Percentiles rank a stretch among this genome's conserved stretches.
Evolutionary conservation across 1,140 invertebrate genomes (phyloP).

Genomic region (Drosophila aff.): DNA sequence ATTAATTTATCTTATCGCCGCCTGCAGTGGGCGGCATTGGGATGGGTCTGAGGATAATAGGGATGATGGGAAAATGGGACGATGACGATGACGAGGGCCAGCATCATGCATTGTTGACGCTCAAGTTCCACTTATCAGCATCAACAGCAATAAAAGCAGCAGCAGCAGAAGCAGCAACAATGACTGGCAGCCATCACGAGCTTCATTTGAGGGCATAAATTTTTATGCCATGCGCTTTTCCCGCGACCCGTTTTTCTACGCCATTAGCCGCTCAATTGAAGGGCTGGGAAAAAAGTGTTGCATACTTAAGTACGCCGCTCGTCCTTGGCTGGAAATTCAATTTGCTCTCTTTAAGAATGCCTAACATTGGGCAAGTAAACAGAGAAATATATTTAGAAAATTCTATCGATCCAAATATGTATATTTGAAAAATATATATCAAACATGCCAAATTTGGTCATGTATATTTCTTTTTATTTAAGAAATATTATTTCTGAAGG

Average conservation of each 20-base stretch:
- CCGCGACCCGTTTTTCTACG: conserved; percentile 65
- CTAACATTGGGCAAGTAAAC: conserved; percentile 1
- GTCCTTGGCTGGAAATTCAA: conserved; percentile 54
- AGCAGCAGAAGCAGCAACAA: conserved; percentile 23
- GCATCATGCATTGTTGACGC: conserved; percentile 72
- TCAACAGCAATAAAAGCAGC: conserved; percentile 55
- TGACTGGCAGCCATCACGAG: conserved; percentile 48
- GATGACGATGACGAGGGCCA: conserved; percentile 14
- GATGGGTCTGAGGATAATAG: conserved; percentile 1
- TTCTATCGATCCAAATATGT: background rate
- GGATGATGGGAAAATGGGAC: conserved; percentile 5
- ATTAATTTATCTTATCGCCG: conserved; percentile 79
- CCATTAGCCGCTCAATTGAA: conserved; percentile 64
- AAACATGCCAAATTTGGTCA: no score
- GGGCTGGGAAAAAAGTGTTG: conserved; percentile 56
- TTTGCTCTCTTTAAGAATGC: conserved; percentile 60
- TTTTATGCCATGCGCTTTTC: conserved; percentile 75
- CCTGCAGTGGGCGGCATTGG: conserved; percentile 48
- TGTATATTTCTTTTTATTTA: background rate
- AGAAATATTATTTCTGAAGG: background rate
- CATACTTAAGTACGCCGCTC: conserved; percentile 57
- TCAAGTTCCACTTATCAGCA: conserved; percentile 77
- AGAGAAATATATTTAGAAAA: background rate
- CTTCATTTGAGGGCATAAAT: conserved; percentile 69
- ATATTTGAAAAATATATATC: no score